A percentile compares a stretch with the other conserved stretches of the same genome.
These are phyloP conservation scores for Mya arenaria DNA, from an alignment of 1,140 invertebrate genomes.

Conservation along the genomic window DNA sequence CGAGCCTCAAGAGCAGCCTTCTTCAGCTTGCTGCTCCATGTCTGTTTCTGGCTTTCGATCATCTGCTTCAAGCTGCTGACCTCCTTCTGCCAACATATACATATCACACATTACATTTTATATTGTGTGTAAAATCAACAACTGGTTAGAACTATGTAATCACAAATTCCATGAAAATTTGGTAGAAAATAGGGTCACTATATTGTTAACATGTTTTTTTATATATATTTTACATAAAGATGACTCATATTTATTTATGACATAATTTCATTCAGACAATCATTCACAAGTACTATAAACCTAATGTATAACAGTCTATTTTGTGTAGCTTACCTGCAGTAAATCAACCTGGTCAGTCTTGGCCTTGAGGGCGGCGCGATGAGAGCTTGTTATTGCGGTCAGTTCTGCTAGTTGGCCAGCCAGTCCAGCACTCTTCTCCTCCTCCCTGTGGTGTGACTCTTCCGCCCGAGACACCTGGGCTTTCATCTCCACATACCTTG, in stretches of 20 bases:
- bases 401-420: conserved; percentile 63
- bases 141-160: no score
- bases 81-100: no score
- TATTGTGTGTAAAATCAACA: no score
- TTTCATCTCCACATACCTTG: conserved; percentile 29
- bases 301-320: not conserved
- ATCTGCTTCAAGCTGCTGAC: conserved; percentile 67
- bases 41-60: conserved; percentile 71
- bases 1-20: conserved; percentile 66
- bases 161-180: no score
- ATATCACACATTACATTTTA: no score
- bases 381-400: conserved; percentile 54
- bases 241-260: no score
- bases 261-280: no score
- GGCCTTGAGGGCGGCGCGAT: conserved; percentile 57
- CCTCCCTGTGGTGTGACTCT: conserved; percentile 51
- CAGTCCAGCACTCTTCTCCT: conserved; percentile 60
- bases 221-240: no score
- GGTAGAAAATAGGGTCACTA: no score
- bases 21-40: conserved; percentile 65
- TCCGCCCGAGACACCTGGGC: conserved; percentile 9
- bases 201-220: no score
- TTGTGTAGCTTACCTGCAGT: conserved; percentile 63
- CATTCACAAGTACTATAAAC: not conserved
- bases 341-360: conserved; percentile 69